Evolutionary conservation across 2,113 vertebrate species (phyloP).

Genomic region (Colius striatus): DNA sequence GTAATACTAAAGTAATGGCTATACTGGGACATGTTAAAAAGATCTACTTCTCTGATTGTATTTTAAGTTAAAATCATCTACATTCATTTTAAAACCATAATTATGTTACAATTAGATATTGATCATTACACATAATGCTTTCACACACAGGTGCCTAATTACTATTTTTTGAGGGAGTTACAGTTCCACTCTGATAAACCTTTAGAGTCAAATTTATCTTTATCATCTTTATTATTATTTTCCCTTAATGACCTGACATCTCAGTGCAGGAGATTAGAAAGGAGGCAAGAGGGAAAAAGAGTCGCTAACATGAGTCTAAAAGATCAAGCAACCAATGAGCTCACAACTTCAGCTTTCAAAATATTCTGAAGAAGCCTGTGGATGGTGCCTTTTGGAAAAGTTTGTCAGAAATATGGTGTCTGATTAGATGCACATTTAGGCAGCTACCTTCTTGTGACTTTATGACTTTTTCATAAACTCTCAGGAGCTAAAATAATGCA

Average conservation of each 20-base stretch:
- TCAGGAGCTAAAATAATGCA: background rate
- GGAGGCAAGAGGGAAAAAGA: background rate
- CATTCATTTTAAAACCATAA: conserved; percentile 1
- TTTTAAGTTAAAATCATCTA: background rate
- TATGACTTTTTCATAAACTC: background rate
- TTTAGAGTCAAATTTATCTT: background rate
- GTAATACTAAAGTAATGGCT: background rate
- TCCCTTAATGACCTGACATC: background rate
- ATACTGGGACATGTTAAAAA: background rate
- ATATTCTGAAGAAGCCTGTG: background rate
- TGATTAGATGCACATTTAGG: background rate
- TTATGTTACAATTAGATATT: conserved; percentile 23
- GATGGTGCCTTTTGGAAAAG: background rate
- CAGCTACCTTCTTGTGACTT: background rate
- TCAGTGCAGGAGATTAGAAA: background rate
- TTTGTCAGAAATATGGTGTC: background rate
- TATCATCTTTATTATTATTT: background rate
- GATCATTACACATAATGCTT: conserved; percentile 10
- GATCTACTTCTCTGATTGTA: background rate
- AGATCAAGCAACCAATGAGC: background rate
- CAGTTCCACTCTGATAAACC: background rate
- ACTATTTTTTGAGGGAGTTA: background rate
- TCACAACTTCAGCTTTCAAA: background rate
- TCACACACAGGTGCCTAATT: background rate
- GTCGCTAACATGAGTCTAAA: background rate